Evolutionary conservation across 2,888 invertebrate genomes (phyloP), one percentile per base, ranked within the genome.

Genomic region (Mimas tiliae): DNA sequence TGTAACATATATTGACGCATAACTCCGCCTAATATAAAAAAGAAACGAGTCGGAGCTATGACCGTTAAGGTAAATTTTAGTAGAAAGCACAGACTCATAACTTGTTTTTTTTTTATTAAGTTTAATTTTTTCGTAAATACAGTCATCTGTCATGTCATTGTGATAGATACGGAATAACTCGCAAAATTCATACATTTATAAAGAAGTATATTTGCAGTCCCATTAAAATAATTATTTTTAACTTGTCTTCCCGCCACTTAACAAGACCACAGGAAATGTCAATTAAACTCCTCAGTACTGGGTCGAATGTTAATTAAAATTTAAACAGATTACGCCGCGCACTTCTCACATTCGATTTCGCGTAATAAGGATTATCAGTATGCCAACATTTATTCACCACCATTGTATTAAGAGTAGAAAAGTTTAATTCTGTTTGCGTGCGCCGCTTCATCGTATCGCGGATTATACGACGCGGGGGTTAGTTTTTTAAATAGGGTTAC

Each of bases 401-500:
- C 84, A 86, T 89, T 89, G 91, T 91, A 89, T 88, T 90, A 90
- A 88, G 88, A 89, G 82, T 85, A 86, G 83, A 89, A 92, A 90
- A 89, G 88, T 91, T 87, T 93, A 91, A 93, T 93, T 89, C 91
- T 87, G 90, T 93, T 91, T 91, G 91, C 88, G 87, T 85, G 88
- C 86, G 89, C 86, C 85, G 85, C 82, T 80, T 79, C 83, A 80
- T 86, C 82, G 86, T 83, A 81, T 86, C 86, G 74, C 82, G 93
- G 93, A 92, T 93, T 93, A 93, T 82, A 74, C 84, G 82, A 81
- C 88, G 91, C 89, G 87, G 83, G 81, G 89, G 91, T 89, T 87
- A 89, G 87, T 91, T 93, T 93, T 93, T 93, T 92, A 91, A 93
- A 93, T 91, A 91, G 93, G 93, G 93, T 91, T 91, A 91, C 85